A percentile compares a stretch with the other conserved stretches of the same genome.
These are phyloP conservation scores for Catharus bicknelli DNA, from an alignment of 2,113 vertebrate genomes.

Conservation along the genomic window DNA sequence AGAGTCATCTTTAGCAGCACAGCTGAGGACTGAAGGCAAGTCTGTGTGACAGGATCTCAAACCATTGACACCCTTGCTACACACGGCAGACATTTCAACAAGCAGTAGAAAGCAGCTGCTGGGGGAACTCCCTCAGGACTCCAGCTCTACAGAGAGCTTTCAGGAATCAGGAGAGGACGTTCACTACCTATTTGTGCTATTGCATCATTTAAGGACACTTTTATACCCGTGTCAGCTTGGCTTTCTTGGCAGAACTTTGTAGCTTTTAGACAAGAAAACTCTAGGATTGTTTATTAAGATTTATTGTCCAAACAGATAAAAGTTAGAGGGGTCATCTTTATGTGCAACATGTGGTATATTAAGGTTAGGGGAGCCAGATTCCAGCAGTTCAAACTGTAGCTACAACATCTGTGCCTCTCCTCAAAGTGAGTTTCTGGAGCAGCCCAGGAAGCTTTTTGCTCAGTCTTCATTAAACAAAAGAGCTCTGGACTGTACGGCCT, in stretches of 20 bases:
- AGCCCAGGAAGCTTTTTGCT: neutral
- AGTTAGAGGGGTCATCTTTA: neutral
- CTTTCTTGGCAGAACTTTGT: neutral
- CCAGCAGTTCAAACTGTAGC: neutral
- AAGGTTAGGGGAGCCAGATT: neutral
- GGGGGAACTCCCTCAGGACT: neutral
- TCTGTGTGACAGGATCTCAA: neutral
- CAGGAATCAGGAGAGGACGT: neutral
- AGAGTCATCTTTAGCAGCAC: neutral
- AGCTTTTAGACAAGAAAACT: neutral
- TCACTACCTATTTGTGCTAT: neutral
- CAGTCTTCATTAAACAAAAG: neutral
- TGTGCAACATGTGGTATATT: accelerated
- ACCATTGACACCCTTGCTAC: neutral
- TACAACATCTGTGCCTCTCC: neutral
- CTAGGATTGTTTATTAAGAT: neutral
- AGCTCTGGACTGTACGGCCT: neutral
- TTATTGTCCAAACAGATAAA: neutral
- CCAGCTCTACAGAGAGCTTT: neutral
- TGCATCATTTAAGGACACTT: neutral
- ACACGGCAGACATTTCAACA: neutral
- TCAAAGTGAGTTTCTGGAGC: neutral
- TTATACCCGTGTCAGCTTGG: accelerated
- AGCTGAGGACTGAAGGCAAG: neutral
- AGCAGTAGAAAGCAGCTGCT: neutral